Evolutionary conservation across 2,113 vertebrate genomes (phyloP).

Genomic region (Syngnathoides biaculeatus): DNA sequence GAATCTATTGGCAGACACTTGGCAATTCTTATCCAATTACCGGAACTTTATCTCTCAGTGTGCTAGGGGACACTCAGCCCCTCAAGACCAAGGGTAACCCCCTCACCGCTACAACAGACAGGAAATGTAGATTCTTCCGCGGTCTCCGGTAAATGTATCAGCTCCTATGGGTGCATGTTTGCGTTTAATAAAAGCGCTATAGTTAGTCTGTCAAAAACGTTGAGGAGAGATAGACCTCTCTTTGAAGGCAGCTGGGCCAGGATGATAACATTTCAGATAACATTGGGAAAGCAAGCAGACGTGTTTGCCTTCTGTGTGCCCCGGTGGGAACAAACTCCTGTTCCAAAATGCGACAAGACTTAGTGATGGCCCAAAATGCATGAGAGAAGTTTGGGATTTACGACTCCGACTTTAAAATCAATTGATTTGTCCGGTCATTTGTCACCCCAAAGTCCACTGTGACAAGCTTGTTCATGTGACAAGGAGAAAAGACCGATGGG

Average conservation of each 20-base stretch:
- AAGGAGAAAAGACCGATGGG: neutral
- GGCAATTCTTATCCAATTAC: conserved; percentile 75
- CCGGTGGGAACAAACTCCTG: conserved; percentile 26
- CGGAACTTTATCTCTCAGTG: conserved; percentile 56
- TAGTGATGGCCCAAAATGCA: conserved; percentile 20
- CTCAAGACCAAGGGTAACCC: neutral
- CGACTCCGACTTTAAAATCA: neutral
- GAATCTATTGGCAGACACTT: conserved; percentile 62
- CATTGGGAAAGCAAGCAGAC: conserved; percentile 53
- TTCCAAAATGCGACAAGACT: conserved; percentile 31
- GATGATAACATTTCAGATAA: conserved; percentile 51
- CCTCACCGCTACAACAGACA: conserved; percentile 43
- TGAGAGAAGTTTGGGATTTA: conserved; percentile 1
- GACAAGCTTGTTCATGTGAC: neutral
- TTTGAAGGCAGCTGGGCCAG: conserved; percentile 8
- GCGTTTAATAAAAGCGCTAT: conserved; percentile 28
- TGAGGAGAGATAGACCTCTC: conserved; percentile 14
- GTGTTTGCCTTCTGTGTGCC: conserved; percentile 46
- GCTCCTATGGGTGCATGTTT: conserved; percentile 32
- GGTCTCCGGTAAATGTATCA: conserved; percentile 42
- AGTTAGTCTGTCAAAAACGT: conserved; percentile 14
- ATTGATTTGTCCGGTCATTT: neutral
- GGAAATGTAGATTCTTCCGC: conserved; percentile 28
- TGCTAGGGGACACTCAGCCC: conserved; percentile 60
- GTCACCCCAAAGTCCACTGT: neutral